Evolutionary conservation across 2,888 invertebrate genomes (phyloP).

Genomic region (Sisyra nigra): DNA sequence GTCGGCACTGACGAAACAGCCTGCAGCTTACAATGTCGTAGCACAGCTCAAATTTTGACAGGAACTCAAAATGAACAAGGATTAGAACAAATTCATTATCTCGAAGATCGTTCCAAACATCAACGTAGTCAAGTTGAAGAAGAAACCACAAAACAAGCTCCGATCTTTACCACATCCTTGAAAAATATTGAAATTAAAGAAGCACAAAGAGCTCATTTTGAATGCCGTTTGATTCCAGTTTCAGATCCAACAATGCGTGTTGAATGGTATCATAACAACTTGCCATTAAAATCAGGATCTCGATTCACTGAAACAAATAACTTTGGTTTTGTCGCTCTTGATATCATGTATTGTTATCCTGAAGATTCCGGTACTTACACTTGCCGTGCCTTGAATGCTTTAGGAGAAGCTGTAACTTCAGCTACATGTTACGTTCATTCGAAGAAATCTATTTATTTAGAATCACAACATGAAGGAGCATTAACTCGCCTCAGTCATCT

Average conservation of each 20-base stretch:
- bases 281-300: conserved; percentile 80
- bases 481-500: conserved; percentile 64
- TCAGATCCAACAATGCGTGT: conserved; percentile 88
- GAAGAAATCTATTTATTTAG: conserved; percentile 68
- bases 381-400: conserved; percentile 77
- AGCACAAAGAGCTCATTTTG: conserved; percentile 88
- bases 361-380: conserved; percentile 96
- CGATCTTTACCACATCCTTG: conserved; percentile 82
- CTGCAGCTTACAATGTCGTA: conserved; percentile 54
- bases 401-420: conserved; percentile 87
- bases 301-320: conserved; percentile 92
- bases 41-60: conserved; percentile 66
- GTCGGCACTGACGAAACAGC: conserved; percentile 78
- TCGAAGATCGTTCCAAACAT: conserved; percentile 72
- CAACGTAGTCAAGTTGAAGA: conserved; percentile 59
- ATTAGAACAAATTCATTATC: conserved; percentile 72
- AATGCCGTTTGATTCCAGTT: conserved; percentile 84
- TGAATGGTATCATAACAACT: conserved; percentile 89
- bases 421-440: conserved; percentile 71
- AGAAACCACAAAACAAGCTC: conserved; percentile 77
- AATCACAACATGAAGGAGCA: conserved; percentile 79
- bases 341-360: conserved; percentile 87
- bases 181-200: conserved; percentile 87
- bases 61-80: conserved; percentile 78
- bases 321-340: conserved; percentile 93